phyloP scores from a whole-genome alignment of 2,113 vertebrate genomes.

The Chaetodon trifascialis region DNA sequence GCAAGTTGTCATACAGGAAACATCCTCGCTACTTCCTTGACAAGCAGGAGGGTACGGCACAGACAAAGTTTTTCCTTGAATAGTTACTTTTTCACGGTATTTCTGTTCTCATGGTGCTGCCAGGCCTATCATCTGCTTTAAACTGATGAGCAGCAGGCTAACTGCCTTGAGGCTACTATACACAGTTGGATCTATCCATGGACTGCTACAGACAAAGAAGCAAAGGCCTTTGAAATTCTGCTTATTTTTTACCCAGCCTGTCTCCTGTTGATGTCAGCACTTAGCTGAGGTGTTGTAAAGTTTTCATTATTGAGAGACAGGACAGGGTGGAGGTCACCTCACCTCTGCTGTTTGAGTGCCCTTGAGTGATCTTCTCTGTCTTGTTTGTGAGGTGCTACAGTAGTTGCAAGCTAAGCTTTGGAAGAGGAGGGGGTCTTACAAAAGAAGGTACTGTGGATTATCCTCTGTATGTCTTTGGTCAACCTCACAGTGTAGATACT shows the following conservation, averaged over 20 bases:
- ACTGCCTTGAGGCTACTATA: not conserved
- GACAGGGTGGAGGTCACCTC: not conserved
- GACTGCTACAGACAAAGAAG: constrained; percentile 13
- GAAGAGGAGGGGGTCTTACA: not conserved
- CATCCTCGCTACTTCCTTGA: not conserved
- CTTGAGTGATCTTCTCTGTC: not conserved
- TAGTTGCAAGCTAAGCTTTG: not conserved
- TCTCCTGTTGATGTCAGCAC: not conserved
- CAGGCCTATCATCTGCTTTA: constrained; percentile 7
- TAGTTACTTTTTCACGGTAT: not conserved
- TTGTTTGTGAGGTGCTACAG: not conserved
- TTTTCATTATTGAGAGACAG: not conserved
- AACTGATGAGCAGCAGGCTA: constrained; percentile 20
- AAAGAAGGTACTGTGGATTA: too few relatives aligned
- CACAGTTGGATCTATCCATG: constrained; percentile 9
- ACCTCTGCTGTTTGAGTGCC: not conserved
- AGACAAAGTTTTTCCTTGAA: constrained; percentile 2
- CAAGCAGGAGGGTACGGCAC: not conserved
- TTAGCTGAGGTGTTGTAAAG: not conserved
- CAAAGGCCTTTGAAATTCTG: constrained; percentile 4
- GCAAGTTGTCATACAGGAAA: not conserved
- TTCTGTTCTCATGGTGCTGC: not conserved
- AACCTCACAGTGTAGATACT: not conserved
- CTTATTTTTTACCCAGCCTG: not conserved
- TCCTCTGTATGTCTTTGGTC: not conserved